Base-by-base conservation (phyloP, 1,140 invertebrate genomes). In the Drosophila prosaltans region DNA sequence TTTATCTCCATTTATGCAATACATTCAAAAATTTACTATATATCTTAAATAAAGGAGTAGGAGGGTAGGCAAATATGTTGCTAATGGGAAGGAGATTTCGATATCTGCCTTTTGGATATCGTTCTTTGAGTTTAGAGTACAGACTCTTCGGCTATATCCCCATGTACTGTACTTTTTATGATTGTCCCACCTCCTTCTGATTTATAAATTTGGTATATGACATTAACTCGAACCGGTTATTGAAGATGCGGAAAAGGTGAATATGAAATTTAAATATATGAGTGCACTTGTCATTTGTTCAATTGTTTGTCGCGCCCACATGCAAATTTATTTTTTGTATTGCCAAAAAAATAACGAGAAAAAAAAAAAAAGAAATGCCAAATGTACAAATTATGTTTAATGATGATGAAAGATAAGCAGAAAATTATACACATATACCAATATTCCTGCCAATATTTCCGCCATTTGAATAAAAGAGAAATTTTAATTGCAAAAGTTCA, bases 161-260 rank as follows among this genome's bases (percentile, higher is more conserved):
- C 3, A 11, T 11, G 10, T 5, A n/a, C 11, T 16, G 1, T 41
- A 2, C 8, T 3, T 32, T 41, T 62, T 62, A 11, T 24, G 7
- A 51, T 8, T 24, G 8, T 24, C 16, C 48, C 48, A 24, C 26
- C n/a, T 28, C 26, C 26, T 11, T 8, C 39, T 30, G 16, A 16
- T 16, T 16, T 16, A 16, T 16, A 16, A 16, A 16, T 30, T 30
- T 30, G 28, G 30, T 36, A 26, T 40, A 67, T 73, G 65, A 58
- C 71, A 63, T 66, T 45, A 36, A 36, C 39, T n/a, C 8, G 8
- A 32, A 57, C 43, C 9, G 55, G 73, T 69, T 70, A 16, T 59
- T 62, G 58, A 65, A 69, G 70, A 71, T 58, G 62, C 45, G 73
- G 58, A 78, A 71, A 48, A 74, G 61, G 61, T 36, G 9, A 51